phyloP scores from a whole-genome alignment of 2,888 invertebrate genomes.

The Chouioia cunea region DNA sequence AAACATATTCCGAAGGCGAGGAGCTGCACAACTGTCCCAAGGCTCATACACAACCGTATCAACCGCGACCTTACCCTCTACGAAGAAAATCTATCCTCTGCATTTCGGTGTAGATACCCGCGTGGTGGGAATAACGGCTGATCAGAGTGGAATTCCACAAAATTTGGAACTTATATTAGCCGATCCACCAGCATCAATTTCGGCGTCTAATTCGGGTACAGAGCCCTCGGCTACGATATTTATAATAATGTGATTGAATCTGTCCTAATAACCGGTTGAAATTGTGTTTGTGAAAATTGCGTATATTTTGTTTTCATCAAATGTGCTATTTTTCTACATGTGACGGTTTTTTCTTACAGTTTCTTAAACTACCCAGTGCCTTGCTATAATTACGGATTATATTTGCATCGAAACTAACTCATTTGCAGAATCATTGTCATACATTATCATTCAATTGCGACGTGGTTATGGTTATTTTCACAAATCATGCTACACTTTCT shows the following conservation, averaged over 20 bases:
- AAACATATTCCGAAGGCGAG: constrained; percentile 49
- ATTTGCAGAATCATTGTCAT: constrained; percentile 34
- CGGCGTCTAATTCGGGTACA: constrained; percentile 53
- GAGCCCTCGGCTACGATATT: constrained; percentile 52
- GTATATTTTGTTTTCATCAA: constrained; percentile 41
- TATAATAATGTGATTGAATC: constrained; percentile 49
- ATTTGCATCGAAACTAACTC: constrained; percentile 36
- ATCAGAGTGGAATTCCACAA: constrained; percentile 63
- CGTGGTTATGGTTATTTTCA: constrained; percentile 45
- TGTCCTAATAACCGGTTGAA: constrained; percentile 33
- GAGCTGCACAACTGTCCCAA: constrained; percentile 44
- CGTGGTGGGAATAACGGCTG: constrained; percentile 50
- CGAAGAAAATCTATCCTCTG: constrained; percentile 42
- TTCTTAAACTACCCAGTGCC: constrained; percentile 33
- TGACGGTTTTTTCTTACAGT: constrained; percentile 40
- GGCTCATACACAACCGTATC: constrained; percentile 47
- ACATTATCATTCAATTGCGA: constrained; percentile 33
- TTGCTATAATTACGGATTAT: constrained; percentile 42
- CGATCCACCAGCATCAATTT: constrained; percentile 56
- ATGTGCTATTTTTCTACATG: constrained; percentile 39
- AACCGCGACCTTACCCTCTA: constrained; percentile 38
- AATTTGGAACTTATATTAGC: constrained; percentile 62
- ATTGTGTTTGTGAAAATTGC: constrained; percentile 29
- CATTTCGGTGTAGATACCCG: constrained; percentile 44
- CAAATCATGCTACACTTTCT: constrained; percentile 28